Evolutionary conservation across 2,888 invertebrate species (phyloP).

Genomic region (Palloptera scutellata): DNA sequence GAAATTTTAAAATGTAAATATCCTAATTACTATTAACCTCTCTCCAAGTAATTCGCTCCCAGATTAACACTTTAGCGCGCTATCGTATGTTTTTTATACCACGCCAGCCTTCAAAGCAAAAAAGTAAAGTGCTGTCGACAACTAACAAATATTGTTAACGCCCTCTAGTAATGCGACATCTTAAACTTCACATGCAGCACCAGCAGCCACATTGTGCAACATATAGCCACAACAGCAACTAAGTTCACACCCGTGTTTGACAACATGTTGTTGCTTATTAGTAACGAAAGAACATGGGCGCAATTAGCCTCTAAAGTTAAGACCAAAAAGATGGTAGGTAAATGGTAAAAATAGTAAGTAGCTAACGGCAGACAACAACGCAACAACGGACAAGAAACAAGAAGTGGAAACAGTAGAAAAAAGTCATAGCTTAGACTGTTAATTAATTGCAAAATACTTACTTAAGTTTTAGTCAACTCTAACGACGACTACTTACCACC

Average conservation of each 20-base stretch:
- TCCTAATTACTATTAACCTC: no score
- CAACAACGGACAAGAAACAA: background rate
- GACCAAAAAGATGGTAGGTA: background rate
- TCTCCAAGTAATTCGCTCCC: no score
- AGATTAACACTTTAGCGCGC: no score
- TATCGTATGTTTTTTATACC: no score
- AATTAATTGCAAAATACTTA: slow-evolving; percentile 39
- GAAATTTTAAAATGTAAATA: no score
- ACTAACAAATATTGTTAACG: no score
- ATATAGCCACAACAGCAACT: background rate
- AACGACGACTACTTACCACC: slow-evolving; percentile 15
- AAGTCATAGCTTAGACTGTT: slow-evolving; percentile 14
- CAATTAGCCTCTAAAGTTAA: slow-evolving; percentile 1
- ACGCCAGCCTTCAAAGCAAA: no score
- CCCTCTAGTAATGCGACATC: no score
- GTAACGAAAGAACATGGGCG: slow-evolving; percentile 22
- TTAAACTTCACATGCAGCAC: no score
- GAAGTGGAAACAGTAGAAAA: background rate
- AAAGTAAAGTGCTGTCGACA: no score
- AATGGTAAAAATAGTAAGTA: background rate
- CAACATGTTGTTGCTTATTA: slow-evolving; percentile 23
- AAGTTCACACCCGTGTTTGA: slow-evolving; percentile 24
- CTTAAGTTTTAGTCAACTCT: slow-evolving; percentile 31
- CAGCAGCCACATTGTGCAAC: no score
- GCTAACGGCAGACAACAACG: slow-evolving; percentile 27